Percentiles rank a stretch among this genome's conserved stretches.
These are phyloP conservation scores for Troides helena DNA, from an alignment of 2,888 invertebrate genomes.

Conservation along the genomic window DNA sequence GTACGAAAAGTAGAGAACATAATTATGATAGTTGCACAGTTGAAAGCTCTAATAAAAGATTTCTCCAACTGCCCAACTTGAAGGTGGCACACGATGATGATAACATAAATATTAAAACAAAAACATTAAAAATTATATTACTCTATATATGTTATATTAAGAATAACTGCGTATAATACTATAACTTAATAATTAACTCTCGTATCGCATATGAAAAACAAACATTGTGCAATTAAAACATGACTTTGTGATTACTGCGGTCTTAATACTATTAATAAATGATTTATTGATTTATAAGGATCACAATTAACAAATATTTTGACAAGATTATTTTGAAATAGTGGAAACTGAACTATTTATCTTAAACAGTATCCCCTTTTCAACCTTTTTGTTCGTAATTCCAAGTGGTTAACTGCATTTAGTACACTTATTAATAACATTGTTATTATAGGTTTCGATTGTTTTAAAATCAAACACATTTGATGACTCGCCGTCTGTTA, in stretches of 20 bases:
- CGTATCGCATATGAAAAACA: neutral
- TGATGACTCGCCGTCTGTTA: no score
- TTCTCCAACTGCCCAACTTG: no score
- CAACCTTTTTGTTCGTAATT: neutral
- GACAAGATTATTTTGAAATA: slow-evolving; percentile 16
- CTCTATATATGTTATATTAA: no score
- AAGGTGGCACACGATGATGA: no score
- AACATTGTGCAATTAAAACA: slow-evolving; percentile 9
- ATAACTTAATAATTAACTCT: neutral
- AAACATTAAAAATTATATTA: no score
- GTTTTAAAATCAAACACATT: neutral
- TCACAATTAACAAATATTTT: slow-evolving; percentile 25
- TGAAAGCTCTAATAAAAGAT: no score
- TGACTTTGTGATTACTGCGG: slow-evolving; percentile 18
- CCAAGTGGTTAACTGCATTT: neutral
- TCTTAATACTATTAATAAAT: slow-evolving; percentile 20
- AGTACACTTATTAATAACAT: neutral
- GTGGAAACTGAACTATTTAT: slow-evolving; percentile 1
- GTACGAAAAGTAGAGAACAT: no score
- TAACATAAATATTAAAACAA: no score
- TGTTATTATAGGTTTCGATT: neutral
- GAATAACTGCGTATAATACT: neutral
- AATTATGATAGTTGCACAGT: no score
- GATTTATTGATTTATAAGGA: slow-evolving; percentile 11
- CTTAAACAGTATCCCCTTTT: neutral